These are phyloP conservation scores for Phocoena sinus DNA, from an alignment of 2,113 vertebrate species.

Conservation along the genomic window DNA sequence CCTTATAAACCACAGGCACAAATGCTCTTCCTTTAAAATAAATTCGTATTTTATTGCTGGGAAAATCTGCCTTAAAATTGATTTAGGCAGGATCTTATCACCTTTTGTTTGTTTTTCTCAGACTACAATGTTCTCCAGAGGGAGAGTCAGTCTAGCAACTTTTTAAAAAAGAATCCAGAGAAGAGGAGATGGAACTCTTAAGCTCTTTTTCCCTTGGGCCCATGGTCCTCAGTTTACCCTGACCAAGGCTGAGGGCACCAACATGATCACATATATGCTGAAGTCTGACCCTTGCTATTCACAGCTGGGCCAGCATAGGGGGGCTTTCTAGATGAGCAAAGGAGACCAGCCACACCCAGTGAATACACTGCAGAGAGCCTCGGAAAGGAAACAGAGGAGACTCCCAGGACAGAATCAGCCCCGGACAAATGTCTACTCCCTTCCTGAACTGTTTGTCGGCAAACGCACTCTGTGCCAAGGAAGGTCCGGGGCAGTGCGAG, in stretches of 20 bases:
- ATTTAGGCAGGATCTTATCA: not conserved
- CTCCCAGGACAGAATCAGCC: too few species aligned
- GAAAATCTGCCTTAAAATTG: not conserved
- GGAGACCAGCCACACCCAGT: not conserved
- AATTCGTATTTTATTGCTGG: not conserved
- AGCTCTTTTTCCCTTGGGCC: not conserved
- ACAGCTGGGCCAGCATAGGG: not conserved
- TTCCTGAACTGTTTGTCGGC: not conserved
- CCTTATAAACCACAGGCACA: constrained; percentile 35
- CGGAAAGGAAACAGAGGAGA: not conserved
- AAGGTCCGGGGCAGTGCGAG: not conserved
- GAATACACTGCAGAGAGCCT: not conserved
- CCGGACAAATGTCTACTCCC: not conserved
- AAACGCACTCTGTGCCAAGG: not conserved
- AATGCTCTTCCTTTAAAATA: not conserved
- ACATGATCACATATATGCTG: not conserved
- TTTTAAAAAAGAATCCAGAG: not conserved
- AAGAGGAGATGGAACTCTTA: not conserved
- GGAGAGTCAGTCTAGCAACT: not conserved
- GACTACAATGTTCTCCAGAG: not conserved
- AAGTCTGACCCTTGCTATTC: not conserved
- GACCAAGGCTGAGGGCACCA: not conserved
- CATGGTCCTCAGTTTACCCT: accelerated
- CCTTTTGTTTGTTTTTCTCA: not conserved
- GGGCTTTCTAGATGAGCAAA: not conserved